Conservation (phyloP, 2,888 invertebrate species). For the Neelides folsomi region DNA sequence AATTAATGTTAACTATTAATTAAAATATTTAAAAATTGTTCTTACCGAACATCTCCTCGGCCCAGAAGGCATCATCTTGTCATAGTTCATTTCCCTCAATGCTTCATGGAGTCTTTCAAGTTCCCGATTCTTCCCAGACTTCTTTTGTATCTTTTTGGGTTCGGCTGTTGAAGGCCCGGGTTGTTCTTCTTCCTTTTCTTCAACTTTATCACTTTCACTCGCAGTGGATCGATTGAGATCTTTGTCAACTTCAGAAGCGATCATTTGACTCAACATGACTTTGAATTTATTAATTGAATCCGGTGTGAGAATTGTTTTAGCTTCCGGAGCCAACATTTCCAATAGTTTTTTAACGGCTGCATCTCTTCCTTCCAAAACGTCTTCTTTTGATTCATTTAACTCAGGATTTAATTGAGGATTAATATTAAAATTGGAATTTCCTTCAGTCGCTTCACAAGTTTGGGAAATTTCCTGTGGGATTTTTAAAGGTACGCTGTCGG, state of each 20-base stretch:
- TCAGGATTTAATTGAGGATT: neutral
- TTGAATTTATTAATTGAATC: too few species aligned
- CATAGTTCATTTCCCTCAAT: conserved; percentile 30
- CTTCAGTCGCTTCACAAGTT: too few species aligned
- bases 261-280: too few species aligned
- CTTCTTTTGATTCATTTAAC: neutral
- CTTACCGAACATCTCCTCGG: conserved; percentile 24
- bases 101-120: conserved; percentile 32
- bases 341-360: too few species aligned
- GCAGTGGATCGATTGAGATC: too few species aligned
- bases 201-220: neutral
- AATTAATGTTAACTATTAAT: neutral
- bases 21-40: neutral
- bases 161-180: neutral
- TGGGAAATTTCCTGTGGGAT: too few species aligned
- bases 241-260: neutral
- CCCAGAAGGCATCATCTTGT: conserved; percentile 25
- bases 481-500: too few species aligned
- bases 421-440: too few species aligned
- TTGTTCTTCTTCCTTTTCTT: neutral
- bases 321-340: too few species aligned
- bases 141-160: conserved; percentile 10
- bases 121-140: too few species aligned
- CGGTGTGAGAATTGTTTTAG: too few species aligned
- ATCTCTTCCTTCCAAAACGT: neutral